A percentile compares a stretch with the other conserved stretches of the same genome.
These are phyloP conservation scores for Scopus umbretta DNA, from an alignment of 2,113 vertebrate genomes.

Conservation along the genomic window DNA sequence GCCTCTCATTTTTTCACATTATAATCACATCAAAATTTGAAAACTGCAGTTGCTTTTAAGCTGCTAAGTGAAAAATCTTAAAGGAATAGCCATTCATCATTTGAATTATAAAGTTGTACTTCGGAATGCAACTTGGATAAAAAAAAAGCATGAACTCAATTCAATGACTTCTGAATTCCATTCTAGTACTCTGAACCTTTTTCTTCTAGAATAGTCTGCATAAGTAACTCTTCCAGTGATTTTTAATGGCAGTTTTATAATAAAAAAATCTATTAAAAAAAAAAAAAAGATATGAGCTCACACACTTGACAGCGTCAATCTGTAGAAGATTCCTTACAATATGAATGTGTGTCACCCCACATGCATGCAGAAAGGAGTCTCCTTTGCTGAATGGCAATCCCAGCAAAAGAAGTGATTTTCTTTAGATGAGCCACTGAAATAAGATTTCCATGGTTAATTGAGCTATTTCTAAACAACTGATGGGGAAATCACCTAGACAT, in stretches of 20 bases:
- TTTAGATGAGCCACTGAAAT: neutral
- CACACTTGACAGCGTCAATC: neutral
- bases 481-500: neutral
- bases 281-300: rapidly evolving
- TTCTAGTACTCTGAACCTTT: neutral
- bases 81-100: neutral
- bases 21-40: neutral
- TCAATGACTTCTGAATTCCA: neutral
- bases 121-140: neutral
- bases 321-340: neutral
- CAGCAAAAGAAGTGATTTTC: neutral
- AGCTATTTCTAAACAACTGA: neutral
- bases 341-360: neutral
- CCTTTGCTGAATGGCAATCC: neutral
- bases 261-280: neutral
- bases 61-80: neutral
- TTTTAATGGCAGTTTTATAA: neutral
- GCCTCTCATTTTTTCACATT: neutral
- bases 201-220: neutral
- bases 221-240: neutral
- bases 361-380: neutral
- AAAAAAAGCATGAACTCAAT: neutral
- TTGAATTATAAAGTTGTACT: neutral
- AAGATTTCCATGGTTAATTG: neutral
- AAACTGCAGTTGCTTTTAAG: neutral